Evolutionary conservation across 2,888 invertebrate genomes (phyloP), one percentile per base, ranked within the genome.

Genomic region (Hypena proboscidalis): DNA sequence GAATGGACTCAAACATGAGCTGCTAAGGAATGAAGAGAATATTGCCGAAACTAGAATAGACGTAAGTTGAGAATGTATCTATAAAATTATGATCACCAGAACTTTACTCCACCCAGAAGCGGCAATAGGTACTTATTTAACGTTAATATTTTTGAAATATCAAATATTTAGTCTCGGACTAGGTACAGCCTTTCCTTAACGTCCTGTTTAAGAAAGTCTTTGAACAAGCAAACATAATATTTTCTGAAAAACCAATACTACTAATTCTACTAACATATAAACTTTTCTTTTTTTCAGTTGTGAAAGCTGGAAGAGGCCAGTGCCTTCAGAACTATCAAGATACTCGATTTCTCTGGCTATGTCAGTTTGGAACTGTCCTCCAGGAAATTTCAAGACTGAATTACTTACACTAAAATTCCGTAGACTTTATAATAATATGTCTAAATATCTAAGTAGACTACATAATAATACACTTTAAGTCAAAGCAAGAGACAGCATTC

Each of bases 41-140:
- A 69, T 88, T 40, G 89, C 87, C 6, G 90, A 90, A 59, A 90
- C 90, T 19, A 80, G 90, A 65, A 85, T 90, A 65, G 90, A 90
- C 71, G 90, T 90, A 70, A 69, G 74, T 72, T 17, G 2, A 11
- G n/a, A n/a, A n/a, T n/a, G n/a, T n/a, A n/a, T n/a, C n/a, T n/a
- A n/a, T n/a, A n/a, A n/a, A n/a, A n/a, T n/a, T n/a, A n/a, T n/a
- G n/a, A n/a, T n/a, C n/a, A n/a, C n/a, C n/a, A n/a, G n/a, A n/a
- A n/a, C n/a, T n/a, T n/a, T n/a, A n/a, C n/a, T n/a, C n/a, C n/a
- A n/a, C n/a, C n/a, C n/a, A n/a, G n/a, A n/a, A n/a, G n/a, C n/a
- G n/a, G n/a, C n/a, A n/a, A n/a, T n/a, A n/a, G n/a, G n/a, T n/a
- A n/a, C n/a, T n/a, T n/a, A n/a, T n/a, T n/a, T n/a, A n/a, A n/a